These are phyloP conservation scores for Sarotherodon lohbergeri DNA, from an alignment of 2,113 vertebrate genomes.

Conservation along the genomic window DNA sequence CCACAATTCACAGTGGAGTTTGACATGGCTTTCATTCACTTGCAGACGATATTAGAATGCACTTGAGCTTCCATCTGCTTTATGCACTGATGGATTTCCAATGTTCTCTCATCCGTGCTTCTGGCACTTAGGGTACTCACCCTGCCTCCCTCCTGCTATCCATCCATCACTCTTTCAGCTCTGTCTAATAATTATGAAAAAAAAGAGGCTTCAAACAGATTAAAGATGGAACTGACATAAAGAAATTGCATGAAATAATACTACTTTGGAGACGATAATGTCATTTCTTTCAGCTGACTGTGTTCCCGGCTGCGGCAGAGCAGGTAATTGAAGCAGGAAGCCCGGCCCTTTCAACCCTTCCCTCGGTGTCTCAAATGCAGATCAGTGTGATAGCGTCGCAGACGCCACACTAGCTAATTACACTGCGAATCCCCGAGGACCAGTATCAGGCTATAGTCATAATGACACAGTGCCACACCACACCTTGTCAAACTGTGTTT, in stretches of 20 bases:
- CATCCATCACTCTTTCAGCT: slow-evolving; percentile 29
- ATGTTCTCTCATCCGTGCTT: neutral
- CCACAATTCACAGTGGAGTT: neutral
- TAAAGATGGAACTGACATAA: neutral
- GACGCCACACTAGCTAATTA: slow-evolving; percentile 43
- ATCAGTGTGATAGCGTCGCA: slow-evolving; percentile 35
- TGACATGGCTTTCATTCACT: neutral
- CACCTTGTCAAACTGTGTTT: slow-evolving; percentile 26
- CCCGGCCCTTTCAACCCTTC: slow-evolving; percentile 14
- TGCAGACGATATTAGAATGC: neutral
- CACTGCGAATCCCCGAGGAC: slow-evolving; percentile 2
- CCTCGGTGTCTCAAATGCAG: slow-evolving; percentile 41
- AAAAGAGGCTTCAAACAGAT: neutral
- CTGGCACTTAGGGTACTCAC: neutral
- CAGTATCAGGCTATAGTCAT: neutral
- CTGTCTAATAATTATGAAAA: slow-evolving; percentile 26
- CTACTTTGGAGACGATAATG: slow-evolving; percentile 28
- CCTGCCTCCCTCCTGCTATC: neutral
- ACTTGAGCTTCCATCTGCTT: neutral
- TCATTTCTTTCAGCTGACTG: slow-evolving; percentile 18
- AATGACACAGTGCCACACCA: slow-evolving; percentile 17
- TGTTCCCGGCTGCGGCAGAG: neutral
- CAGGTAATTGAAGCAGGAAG: slow-evolving; percentile 54
- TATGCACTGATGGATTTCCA: slow-evolving; percentile 15
- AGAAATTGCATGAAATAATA: slow-evolving; percentile 12